phyloP scores from a whole-genome alignment of 2,888 invertebrate genomes.

The Nemapogon koenigi region DNA sequence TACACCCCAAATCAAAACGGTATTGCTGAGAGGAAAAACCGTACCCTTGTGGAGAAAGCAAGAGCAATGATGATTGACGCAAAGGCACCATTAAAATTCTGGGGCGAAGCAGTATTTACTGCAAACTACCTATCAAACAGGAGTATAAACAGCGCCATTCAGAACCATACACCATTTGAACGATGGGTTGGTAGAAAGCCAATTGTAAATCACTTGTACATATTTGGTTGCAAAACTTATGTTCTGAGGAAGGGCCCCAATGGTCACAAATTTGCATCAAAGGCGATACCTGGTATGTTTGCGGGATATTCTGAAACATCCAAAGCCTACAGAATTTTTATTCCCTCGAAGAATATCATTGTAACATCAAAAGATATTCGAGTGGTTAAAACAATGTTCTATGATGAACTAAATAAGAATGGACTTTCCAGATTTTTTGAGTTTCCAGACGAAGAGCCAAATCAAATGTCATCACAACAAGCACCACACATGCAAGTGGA shows the following conservation, averaged over 20 bases:
- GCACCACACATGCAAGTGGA: too few relatives aligned
- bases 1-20: slow-evolving; percentile 27
- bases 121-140: too few relatives aligned
- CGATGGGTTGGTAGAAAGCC: slow-evolving; percentile 13
- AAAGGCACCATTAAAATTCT: not conserved
- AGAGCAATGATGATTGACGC: slow-evolving; percentile 12
- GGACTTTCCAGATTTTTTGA: too few relatives aligned
- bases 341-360: too few relatives aligned
- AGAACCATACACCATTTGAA: slow-evolving; percentile 9
- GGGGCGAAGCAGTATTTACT: slow-evolving; percentile 14
- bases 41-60: slow-evolving; percentile 15
- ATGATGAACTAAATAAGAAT: too few relatives aligned
- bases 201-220: slow-evolving; percentile 10
- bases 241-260: slow-evolving; percentile 11
- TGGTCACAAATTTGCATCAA: slow-evolving; percentile 11
- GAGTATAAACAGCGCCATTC: slow-evolving; percentile 9
- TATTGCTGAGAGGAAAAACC: slow-evolving; percentile 22
- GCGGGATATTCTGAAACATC: slow-evolving; percentile 13
- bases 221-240: too few relatives aligned
- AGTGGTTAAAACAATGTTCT: too few relatives aligned
- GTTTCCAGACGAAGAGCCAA: too few relatives aligned
- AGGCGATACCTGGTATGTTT: slow-evolving; percentile 10
- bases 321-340: slow-evolving; percentile 13
- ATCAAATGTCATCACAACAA: too few relatives aligned
- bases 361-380: too few relatives aligned